Evolutionary conservation across 1,140 invertebrate genomes (phyloP), one percentile per base, ranked within the genome.

Genomic region (Periplaneta americana): DNA sequence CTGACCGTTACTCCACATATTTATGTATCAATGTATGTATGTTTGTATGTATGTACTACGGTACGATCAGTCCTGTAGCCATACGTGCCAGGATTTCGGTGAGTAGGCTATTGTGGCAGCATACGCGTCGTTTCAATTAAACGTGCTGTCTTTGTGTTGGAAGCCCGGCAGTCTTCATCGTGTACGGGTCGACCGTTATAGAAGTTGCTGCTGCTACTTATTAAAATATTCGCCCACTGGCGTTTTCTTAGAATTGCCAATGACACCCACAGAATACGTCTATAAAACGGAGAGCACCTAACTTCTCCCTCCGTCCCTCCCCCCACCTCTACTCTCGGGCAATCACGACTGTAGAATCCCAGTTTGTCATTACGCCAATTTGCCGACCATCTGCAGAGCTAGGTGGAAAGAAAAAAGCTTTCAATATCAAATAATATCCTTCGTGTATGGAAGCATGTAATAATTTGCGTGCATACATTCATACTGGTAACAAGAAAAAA

Each of bases 401-500:
- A 17, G 17, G 15, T 17, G 17, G n/a, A 10, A 33, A 9, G 13
- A 34, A 36, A 34, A 34, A 10, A 34, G 22, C 75, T 77, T 77
- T 77, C 75, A 77, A 77, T 77, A 77, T 77, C 75, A 77, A 33
- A 77, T 77, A 77, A 77, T 77, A 77, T 77, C 17, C 33, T 77
- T 77, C 75, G 75, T 77, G 75, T 77, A 77, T 34, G 35, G 33
- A 36, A 33, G 35, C 75, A 77, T 36, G 5, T 36, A 77, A 77
- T 36, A 77, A 77, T 77, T 77, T 36, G 75, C 75, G 75, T 77
- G 75, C 31, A 77, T 77, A 77, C 75, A 34, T 34, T 36, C 35
- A 34, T 77, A 77, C 15, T 6, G 28, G 31, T 36, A 36, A 34
- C 22, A 34, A 77, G 75, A 77, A 77, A 77, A 66, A 77, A 33